phyloP scores from a whole-genome alignment of 2,888 invertebrate genomes.

The Acleris sparsana region DNA sequence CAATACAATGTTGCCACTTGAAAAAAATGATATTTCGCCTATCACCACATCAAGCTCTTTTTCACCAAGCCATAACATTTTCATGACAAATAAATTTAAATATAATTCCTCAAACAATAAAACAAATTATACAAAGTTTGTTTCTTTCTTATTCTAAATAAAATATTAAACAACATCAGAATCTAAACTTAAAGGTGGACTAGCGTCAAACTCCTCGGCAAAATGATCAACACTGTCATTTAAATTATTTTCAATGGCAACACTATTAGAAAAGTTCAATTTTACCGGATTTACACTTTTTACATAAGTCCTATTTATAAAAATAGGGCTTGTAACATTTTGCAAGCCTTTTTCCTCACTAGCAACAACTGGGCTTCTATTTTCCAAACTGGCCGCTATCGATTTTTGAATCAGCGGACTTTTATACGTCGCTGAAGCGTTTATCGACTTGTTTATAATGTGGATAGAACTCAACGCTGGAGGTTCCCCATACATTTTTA shows the following conservation, averaged over 20 bases:
- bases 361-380: slow-evolving; percentile 34
- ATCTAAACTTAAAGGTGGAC: slow-evolving; percentile 75
- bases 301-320: slow-evolving; percentile 53
- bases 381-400: slow-evolving; percentile 47
- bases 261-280: slow-evolving; percentile 54
- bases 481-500: slow-evolving; percentile 82
- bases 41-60: too few relatives aligned
- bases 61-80: too few relatives aligned
- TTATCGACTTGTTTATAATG: slow-evolving; percentile 65
- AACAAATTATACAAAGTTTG: neutral
- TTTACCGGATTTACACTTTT: slow-evolving; percentile 63
- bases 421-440: slow-evolving; percentile 66
- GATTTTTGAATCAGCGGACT: slow-evolving; percentile 57
- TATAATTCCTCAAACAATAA: neutral
- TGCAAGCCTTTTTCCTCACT: slow-evolving; percentile 43
- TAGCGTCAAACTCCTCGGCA: slow-evolving; percentile 70
- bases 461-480: slow-evolving; percentile 80
- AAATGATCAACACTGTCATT: slow-evolving; percentile 58
- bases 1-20: too few relatives aligned
- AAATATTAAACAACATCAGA: slow-evolving; percentile 40
- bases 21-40: too few relatives aligned
- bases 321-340: slow-evolving; percentile 52
- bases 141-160: neutral
- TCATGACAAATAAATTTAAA: too few relatives aligned
- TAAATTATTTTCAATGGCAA: slow-evolving; percentile 43